Evolutionary conservation across 2,113 vertebrate genomes (phyloP).

Genomic region (Sciurus niger): DNA sequence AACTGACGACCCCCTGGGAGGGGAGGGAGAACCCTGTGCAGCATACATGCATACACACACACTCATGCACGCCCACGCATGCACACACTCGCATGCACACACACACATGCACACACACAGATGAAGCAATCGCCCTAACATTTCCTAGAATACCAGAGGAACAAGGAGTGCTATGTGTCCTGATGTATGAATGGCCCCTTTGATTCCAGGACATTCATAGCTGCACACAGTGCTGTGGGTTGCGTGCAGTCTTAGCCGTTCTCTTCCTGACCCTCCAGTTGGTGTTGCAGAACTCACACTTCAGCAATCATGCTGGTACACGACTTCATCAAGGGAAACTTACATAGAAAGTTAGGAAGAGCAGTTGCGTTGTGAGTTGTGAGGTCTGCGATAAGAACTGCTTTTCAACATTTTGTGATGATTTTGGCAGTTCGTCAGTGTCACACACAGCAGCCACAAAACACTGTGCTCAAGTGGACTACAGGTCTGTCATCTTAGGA

Average conservation of each 20-base stretch:
- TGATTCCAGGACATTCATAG: neutral
- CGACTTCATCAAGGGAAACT: neutral
- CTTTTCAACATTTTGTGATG: neutral
- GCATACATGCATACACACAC: neutral
- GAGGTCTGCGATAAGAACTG: neutral
- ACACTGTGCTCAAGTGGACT: neutral
- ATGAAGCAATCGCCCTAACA: neutral
- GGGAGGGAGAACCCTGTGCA: neutral
- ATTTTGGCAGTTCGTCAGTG: neutral
- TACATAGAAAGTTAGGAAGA: neutral
- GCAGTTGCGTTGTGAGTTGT: neutral
- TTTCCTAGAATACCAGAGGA: slow-evolving; percentile 47
- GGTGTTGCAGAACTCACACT: neutral
- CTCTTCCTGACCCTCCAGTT: neutral
- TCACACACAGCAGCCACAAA: neutral
- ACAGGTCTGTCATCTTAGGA: neutral
- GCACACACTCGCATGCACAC: too few relatives aligned
- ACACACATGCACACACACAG: neutral
- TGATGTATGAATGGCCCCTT: slow-evolving; percentile 30
- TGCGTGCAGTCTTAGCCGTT: neutral
- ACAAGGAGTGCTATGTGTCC: neutral
- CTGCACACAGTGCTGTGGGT: too few relatives aligned
- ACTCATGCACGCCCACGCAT: too few relatives aligned
- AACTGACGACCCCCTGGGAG: neutral
- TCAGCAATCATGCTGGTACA: neutral